Evolutionary conservation across 2,888 invertebrate genomes (phyloP), one percentile per base, ranked within the genome.

Genomic region (Galerucella calmariensis): DNA sequence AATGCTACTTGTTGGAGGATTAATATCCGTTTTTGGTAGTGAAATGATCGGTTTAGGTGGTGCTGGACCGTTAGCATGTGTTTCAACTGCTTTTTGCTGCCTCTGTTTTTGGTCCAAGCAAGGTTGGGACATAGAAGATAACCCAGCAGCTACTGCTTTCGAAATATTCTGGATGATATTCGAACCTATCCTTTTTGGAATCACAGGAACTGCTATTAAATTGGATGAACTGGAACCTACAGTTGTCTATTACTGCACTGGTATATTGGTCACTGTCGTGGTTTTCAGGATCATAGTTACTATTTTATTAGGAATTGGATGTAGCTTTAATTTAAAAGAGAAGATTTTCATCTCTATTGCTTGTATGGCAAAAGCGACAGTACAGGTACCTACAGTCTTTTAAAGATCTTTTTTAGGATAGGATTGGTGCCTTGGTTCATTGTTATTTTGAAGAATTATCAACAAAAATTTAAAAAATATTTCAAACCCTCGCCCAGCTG

Each of bases 361-460:
- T 0, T 97, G 97, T 94, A 94, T 98, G 92, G 95, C 98, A 2
- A 99, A 99, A 88, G 98, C 98, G 8, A 98, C 98, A n/a, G 98
- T 98, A 0, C 98, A 97, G 90, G 95, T n/a, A n/a, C n/a, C n/a
- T 93, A 88, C 9, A 16, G n/a, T n/a, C 20, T 41, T 3, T 41
- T 68, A 35, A 8, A 35, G 8, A 35, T 35, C 27, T n/a, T n/a
- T n/a, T n/a, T n/a, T n/a, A n/a, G n/a, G n/a, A n/a, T n/a, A n/a
- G n/a, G n/a, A n/a, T n/a, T n/a, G n/a, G n/a, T n/a, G n/a, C n/a
- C n/a, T n/a, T n/a, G n/a, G n/a, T n/a, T n/a, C n/a, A n/a, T n/a
- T n/a, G n/a, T n/a, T n/a, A n/a, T n/a, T n/a, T n/a, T n/a, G n/a
- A n/a, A n/a, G n/a, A n/a, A n/a, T n/a, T n/a, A n/a, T n/a, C n/a